Evolutionary conservation across 2,113 vertebrate species (phyloP).

Genomic region (Ondatra zibethicus): DNA sequence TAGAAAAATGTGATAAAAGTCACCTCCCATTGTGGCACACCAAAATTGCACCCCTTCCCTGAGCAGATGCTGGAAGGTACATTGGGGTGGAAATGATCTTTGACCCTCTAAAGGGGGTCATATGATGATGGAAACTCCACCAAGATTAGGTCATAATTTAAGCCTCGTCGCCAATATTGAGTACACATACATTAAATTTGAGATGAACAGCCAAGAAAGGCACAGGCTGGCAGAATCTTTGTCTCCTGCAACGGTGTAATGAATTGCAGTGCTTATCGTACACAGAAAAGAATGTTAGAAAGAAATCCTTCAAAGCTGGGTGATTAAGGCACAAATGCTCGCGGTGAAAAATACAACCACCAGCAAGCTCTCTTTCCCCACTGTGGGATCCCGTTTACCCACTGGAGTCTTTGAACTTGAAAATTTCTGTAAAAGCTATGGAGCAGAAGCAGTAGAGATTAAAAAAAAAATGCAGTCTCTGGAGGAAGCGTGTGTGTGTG

Average conservation of each 20-base stretch:
- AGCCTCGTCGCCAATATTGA: neutral
- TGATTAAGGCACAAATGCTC: conserved; percentile 75
- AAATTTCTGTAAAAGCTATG: neutral
- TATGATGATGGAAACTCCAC: neutral
- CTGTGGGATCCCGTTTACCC: neutral
- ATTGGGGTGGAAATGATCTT: neutral
- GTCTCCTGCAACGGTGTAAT: conserved; percentile 66
- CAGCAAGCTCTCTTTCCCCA: conserved; percentile 35
- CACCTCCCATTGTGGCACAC: neutral
- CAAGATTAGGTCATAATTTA: neutral
- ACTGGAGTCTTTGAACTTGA: neutral
- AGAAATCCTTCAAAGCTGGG: conserved; percentile 78
- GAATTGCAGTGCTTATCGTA: conserved; percentile 60
- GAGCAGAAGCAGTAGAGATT: neutral
- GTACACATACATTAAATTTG: neutral
- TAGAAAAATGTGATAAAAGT: neutral
- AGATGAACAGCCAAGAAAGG: neutral
- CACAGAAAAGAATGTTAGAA: conserved; percentile 76
- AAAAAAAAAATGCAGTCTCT: neutral
- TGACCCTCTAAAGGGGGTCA: neutral
- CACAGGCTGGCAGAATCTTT: conserved; percentile 64
- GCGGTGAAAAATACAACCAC: conserved; percentile 60
- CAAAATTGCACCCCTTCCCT: neutral
- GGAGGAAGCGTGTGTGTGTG: neutral
- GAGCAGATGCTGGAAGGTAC: neutral